phyloP scores from a whole-genome alignment of 2,888 invertebrate genomes.

The Campoplex nolae region DNA sequence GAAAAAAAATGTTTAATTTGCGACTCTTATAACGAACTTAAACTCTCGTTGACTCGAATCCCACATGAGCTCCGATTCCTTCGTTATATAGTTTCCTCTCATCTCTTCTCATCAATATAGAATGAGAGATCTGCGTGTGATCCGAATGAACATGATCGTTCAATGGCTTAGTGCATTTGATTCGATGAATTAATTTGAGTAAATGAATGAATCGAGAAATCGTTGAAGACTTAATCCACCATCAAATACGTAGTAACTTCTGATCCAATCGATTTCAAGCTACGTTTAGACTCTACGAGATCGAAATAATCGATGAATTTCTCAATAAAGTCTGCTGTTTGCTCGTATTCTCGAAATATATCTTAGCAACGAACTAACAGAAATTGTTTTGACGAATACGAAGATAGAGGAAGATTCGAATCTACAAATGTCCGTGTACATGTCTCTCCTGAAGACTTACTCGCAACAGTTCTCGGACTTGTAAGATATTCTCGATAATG shows the following conservation, averaged over 20 bases:
- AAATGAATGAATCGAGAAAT: background rate
- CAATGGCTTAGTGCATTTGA: background rate
- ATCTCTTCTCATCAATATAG: background rate
- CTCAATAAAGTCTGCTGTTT: background rate
- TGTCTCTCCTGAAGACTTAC: background rate
- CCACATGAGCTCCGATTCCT: background rate
- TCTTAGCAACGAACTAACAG: background rate
- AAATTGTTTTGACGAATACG: background rate
- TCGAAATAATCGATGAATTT: background rate
- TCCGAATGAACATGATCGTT: background rate
- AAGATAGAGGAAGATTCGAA: background rate
- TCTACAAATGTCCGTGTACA: background rate
- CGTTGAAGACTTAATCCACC: background rate
- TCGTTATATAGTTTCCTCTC: background rate
- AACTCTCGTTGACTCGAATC: background rate
- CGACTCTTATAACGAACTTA: background rate
- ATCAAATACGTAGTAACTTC: background rate
- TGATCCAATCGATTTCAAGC: background rate
- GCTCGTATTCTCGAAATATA: background rate
- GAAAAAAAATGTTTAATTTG: background rate
- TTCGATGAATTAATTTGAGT: background rate
- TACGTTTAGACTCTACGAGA: background rate
- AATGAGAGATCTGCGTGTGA: background rate
- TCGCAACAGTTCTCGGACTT: background rate
- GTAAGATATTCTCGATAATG: slow-evolving; percentile 16